Evolutionary conservation across 2,888 invertebrate species (phyloP), one percentile per base, ranked within the genome.

Genomic region (Tetrapedia diversipes): DNA sequence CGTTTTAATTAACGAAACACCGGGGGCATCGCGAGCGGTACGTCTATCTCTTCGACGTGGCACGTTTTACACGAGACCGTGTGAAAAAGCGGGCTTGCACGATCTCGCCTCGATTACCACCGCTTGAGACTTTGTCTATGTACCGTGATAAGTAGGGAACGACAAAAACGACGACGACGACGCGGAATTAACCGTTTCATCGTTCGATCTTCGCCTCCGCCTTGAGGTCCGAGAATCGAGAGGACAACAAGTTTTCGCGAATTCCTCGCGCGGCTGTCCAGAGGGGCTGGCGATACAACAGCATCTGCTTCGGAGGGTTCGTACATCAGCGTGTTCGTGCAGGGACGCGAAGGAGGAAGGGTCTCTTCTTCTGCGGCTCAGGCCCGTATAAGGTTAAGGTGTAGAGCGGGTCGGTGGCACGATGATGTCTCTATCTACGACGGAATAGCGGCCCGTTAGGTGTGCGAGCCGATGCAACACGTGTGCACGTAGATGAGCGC

Each of bases 1-100:
- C 88, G 87, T 89, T 91, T 91, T 90, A 91, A 91, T 90, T 90
- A 91, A 90, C 90, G 90, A 90, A 90, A 91, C 90, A 90, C 86
- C 88, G 86, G 82, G 83, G 85, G 84, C 86, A 86, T 80, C 85
- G 86, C 63, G 66, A 60, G 76, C 79, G 79, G 83, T 79, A 80
- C 77, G 86, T 84, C 81, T 82, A 80, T 84, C 86, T 85, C 70
- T 51, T 72, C 60, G 70, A 57, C 53, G 32, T 16, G 57, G 24
- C 37, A 69, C 49, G 71, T 63, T 53, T 77, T 70, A 59, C 72
- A 66, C 47, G 66, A 39, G 77, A 64, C 64, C 56, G 64, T 53
- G 54, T 53, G 63, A 63, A 65, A 72, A 74, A 69, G n/a, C 56
- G n/a, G 32, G 16, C 51, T 27, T 19, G 49, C 71, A 41, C 53